These are phyloP conservation scores for Sebastiscus albofasciatus DNA, from an alignment of 2,797 vertebrate genomes.

Conservation along the genomic window DNA sequence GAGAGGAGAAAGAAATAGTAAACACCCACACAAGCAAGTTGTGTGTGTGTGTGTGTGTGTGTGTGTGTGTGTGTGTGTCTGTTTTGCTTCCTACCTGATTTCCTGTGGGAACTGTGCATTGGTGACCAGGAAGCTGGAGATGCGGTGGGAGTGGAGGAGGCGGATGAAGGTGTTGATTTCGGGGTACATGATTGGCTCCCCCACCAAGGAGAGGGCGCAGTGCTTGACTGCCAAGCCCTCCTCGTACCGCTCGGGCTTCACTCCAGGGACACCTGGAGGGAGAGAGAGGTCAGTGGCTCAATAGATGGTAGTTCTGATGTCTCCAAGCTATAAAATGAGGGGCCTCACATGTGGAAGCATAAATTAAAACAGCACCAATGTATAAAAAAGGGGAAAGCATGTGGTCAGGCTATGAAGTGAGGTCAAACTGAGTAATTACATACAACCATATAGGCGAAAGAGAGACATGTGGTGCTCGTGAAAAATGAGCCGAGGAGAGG, in stretches of 20 bases:
- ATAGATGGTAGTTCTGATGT: not conserved
- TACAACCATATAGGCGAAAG: not conserved
- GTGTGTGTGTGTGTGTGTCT: not conserved
- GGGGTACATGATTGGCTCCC: constrained; percentile 97
- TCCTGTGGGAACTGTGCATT: constrained; percentile 95
- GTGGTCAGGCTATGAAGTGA: constrained; percentile 1
- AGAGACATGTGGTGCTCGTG: not conserved
- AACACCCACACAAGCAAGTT: not conserved
- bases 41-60: not conserved
- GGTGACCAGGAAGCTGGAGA: constrained; percentile 96
- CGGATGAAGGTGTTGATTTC: constrained; percentile 91
- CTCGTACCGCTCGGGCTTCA: constrained; percentile 86
- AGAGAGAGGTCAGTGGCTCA: constrained; percentile 9
- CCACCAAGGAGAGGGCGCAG: constrained; percentile 94
- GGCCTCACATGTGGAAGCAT: not conserved
- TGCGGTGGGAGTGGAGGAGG: constrained; percentile 87
- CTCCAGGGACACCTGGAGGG: constrained; percentile 89
- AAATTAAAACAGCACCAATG: not conserved
- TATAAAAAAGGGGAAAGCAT: not conserved
- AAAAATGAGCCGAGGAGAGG: not conserved
- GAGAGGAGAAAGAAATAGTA: not conserved
- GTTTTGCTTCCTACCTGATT: constrained; percentile 85
- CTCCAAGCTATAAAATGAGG: not conserved
- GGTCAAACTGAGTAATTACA: not conserved
- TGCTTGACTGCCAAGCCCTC: constrained; percentile 90